Percentiles rank a stretch among this genome's conserved stretches.
Conservation (phyloP, 2,113 vertebrate species). For the Corvus cornix region DNA sequence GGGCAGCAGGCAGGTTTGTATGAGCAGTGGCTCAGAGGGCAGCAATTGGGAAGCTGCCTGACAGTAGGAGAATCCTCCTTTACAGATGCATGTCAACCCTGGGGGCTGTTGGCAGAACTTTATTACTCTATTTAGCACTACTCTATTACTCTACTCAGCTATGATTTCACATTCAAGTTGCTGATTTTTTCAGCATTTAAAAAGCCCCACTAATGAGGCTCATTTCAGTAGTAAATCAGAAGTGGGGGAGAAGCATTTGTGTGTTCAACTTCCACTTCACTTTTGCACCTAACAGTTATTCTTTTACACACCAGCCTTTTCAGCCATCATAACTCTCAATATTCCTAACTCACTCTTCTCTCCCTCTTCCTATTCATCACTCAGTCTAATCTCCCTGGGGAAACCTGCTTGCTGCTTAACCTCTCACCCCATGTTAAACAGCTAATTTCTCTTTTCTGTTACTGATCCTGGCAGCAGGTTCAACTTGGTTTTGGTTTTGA, state of each 20-base stretch:
- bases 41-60: background rate
- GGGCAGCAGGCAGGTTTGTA: background rate
- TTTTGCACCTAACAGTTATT: background rate
- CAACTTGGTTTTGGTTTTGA: background rate
- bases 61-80: background rate
- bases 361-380: slow-evolving; percentile 58
- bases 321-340: background rate
- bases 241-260: background rate
- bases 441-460: slow-evolving; percentile 75
- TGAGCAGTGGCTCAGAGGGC: background rate
- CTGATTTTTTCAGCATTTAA: background rate
- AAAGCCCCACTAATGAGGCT: background rate
- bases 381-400: slow-evolving; percentile 64
- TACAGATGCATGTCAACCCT: background rate
- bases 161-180: background rate
- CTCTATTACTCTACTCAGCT: background rate
- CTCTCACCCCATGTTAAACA: slow-evolving; percentile 74
- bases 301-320: background rate
- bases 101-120: background rate
- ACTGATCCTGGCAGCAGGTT: slow-evolving; percentile 46
- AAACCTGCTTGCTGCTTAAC: slow-evolving; percentile 64
- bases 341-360: background rate
- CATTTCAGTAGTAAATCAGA: background rate
- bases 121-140: background rate
- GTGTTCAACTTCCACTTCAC: background rate